Conservation (phyloP, 2,113 vertebrate species). For the Carollia perspicillata region DNA sequence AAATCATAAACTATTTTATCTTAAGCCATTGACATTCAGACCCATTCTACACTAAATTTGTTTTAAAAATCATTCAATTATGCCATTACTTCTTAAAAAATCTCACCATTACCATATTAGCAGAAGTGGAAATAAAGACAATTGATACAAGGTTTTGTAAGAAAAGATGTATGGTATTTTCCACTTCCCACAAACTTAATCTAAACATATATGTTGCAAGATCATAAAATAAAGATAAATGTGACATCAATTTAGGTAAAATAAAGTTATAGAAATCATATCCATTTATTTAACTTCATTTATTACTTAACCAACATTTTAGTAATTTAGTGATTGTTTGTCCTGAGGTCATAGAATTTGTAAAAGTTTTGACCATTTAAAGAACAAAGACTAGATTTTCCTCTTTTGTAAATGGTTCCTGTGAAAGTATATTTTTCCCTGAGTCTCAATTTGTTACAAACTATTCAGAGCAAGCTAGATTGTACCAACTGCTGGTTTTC, state of each 20-base stretch:
- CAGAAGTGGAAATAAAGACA: neutral
- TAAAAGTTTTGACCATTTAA: neutral
- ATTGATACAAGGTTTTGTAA: neutral
- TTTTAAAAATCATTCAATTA: neutral
- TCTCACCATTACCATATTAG: neutral
- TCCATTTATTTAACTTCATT: neutral
- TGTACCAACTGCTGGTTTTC: neutral
- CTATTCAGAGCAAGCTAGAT: neutral
- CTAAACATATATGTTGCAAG: neutral
- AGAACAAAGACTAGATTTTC: neutral
- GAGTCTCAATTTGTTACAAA: neutral
- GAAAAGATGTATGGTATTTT: neutral
- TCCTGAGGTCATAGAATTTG: neutral
- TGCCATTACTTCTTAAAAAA: neutral
- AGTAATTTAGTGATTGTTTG: neutral
- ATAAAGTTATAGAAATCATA: neutral
- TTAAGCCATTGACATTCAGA: neutral
- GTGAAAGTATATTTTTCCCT: neutral
- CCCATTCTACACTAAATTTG: neutral
- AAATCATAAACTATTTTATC: neutral
- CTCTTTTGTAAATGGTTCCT: neutral
- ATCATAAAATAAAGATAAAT: neutral
- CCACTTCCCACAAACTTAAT: neutral
- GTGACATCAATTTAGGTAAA: neutral
- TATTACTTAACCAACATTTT: neutral